These are phyloP conservation scores for Agrypnia vestita DNA, from an alignment of 1,140 invertebrate species.

Conservation along the genomic window DNA sequence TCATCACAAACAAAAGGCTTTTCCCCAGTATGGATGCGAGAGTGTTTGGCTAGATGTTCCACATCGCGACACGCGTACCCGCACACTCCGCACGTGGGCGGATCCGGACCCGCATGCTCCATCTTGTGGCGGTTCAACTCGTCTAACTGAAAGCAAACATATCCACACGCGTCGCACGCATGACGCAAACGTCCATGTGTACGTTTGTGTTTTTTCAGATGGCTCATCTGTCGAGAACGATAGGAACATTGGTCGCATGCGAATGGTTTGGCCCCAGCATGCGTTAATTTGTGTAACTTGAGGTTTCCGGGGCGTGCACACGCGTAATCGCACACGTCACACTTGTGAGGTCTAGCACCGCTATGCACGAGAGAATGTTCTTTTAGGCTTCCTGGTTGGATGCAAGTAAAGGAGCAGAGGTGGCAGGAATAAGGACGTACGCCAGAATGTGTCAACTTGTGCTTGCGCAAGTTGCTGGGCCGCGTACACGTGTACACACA, in stretches of 20 bases:
- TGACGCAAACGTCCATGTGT: constrained; percentile 1
- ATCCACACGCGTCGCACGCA: constrained; percentile 1
- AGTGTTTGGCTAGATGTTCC: constrained; percentile 4
- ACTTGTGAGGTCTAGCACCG: constrained; percentile 30
- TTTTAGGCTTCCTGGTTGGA: constrained; percentile 27
- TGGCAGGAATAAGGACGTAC: constrained; percentile 18
- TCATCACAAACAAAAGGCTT: constrained; percentile 34
- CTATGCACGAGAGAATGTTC: constrained; percentile 26
- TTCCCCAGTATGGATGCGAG: constrained; percentile 16
- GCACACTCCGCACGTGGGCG: constrained; percentile 12
- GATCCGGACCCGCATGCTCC: constrained; percentile 26
- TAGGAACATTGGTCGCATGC: constrained; percentile 26
- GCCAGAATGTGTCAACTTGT: constrained; percentile 29
- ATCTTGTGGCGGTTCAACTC: constrained; percentile 37
- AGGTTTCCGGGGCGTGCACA: constrained; percentile 21
- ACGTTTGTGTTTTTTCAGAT: constrained; percentile 28
- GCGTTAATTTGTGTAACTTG: constrained; percentile 36
- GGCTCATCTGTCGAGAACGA: constrained; percentile 23
- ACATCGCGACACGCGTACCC: constrained; percentile 19
- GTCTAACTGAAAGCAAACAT: constrained; percentile 11
- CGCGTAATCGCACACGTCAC: constrained; percentile 34
- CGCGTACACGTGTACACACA: constrained; percentile 32
- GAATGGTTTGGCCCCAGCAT: constrained; percentile 26
- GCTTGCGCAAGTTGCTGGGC: constrained; percentile 4
- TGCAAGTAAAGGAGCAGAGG: constrained; percentile 24